A percentile compares a stretch with the other conserved stretches of the same genome.
Evolutionary conservation across 2,888 invertebrate genomes (phyloP).

Genomic region (Ichneumon xanthorius): DNA sequence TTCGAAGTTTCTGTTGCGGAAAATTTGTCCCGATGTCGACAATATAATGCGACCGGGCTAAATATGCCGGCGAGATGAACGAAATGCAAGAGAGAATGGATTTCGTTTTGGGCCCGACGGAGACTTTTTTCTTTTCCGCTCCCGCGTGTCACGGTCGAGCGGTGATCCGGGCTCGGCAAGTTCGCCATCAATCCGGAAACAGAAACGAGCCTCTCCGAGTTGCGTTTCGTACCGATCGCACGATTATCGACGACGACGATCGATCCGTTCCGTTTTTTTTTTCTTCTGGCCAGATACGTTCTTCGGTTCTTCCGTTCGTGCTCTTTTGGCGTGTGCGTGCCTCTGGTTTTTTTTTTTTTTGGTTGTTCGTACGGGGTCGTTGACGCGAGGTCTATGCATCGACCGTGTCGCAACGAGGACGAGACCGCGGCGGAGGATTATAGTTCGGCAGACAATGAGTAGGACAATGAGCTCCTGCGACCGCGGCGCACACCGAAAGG

Average conservation of each 20-base stretch:
- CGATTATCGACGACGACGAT: not conserved
- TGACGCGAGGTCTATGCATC: conserved; percentile 71
- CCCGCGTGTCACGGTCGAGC: not conserved
- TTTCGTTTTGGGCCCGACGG: not conserved
- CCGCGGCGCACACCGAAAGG: conserved; percentile 62
- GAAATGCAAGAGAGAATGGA: conserved; percentile 55
- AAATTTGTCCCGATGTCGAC: conserved; percentile 82
- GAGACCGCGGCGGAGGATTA: conserved; percentile 77
- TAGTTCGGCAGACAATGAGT: conserved; percentile 80
- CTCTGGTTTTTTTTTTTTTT: conserved; percentile 21
- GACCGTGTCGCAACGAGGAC: conserved; percentile 49
- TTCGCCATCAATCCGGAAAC: not conserved
- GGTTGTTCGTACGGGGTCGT: conserved; percentile 37
- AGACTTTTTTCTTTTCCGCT: not conserved
- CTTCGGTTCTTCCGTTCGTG: not conserved
- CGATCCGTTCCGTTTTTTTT: not conserved
- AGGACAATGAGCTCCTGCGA: conserved; percentile 80
- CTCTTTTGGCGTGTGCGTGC: conserved; percentile 6
- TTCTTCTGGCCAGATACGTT: not conserved
- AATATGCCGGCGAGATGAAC: conserved; percentile 49
- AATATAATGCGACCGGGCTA: not conserved
- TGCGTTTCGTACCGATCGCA: not conserved
- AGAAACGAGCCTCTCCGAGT: not conserved
- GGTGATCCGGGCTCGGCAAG: not conserved
- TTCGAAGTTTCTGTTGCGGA: conserved; percentile 83